Evolutionary conservation across 92 coral and sea anemone genomes (phyloP), one percentile per base, ranked within the genome.

Genomic region (Galaxea fascicularis): DNA sequence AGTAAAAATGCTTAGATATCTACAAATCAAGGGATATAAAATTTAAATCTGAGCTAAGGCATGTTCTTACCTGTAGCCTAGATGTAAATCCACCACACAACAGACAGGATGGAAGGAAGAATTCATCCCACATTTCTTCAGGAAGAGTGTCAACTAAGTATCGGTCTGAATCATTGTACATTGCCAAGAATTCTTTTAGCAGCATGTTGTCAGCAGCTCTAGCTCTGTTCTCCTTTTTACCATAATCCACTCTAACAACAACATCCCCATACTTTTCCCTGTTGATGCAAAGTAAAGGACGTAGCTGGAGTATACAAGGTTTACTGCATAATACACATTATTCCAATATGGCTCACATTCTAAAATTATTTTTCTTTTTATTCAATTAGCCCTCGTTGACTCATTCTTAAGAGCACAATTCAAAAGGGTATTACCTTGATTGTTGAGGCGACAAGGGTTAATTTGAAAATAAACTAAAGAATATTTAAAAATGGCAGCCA

Each of bases 51-150:
- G 29, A 4, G 13, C 4, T 6, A 17, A 22, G 12, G 4, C 22
- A 24, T 21, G 3, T 44, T 30, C 24, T 78, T 56, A 91, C 98
- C 92, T 91, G 95, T 9, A 95, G 80, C 12, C 98, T 94, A 8
- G 89, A 80, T 30, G 98, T 95, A 77, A 90, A 95, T 66, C 98
- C 98, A 14, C 98, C 98, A 88, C 98, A 95, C 64, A 95, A 66
- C 57, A 95, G 75, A 86, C 98, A 95, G 28, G 80, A 76, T 41
- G 95, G 94, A 56, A 95, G 81, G 30, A 87, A 88, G 56, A 94
- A 93, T 76, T 95, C 98, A n/a, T 72, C 74, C 95, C 95, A 90
- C 89, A 95, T 87, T 72, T 85, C 82, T 20, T 77, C 22, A 68
- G 98, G 98, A 27, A 95, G 73, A 24, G 95, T 89, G 80, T 95